Percentiles rank a stretch among this genome's conserved stretches.
Evolutionary conservation across 1,140 invertebrate species (phyloP).

Genomic region (Tetramorium parvispinum): DNA sequence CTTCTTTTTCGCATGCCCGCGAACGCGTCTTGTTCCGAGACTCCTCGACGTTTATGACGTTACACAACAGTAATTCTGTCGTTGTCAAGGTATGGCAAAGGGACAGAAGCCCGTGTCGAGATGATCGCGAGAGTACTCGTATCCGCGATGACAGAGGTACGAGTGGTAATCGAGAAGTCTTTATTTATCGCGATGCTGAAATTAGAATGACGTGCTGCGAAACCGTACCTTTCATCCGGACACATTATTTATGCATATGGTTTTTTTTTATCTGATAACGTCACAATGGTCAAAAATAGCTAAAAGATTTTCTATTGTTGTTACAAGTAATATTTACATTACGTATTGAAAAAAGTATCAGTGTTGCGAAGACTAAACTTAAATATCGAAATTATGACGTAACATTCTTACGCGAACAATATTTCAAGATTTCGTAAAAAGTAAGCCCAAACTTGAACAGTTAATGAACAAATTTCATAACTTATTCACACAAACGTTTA

Average conservation of each 20-base stretch:
- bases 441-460: neutral
- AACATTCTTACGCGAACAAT: neutral
- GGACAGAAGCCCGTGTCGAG: conserved; percentile 64
- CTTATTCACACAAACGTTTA: neutral
- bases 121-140: conserved; percentile 23
- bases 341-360: neutral
- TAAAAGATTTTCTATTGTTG: neutral
- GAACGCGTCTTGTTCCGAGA: conserved; percentile 60
- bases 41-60: conserved; percentile 80
- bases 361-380: neutral
- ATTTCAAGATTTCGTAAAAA: neutral
- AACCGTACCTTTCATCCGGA: conserved; percentile 39
- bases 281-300: neutral
- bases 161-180: conserved; percentile 61
- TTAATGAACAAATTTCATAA: too few species aligned
- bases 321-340: neutral
- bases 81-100: conserved; percentile 81
- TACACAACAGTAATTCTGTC: conserved; percentile 82
- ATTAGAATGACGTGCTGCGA: conserved; percentile 44
- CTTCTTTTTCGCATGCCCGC: conserved; percentile 50
- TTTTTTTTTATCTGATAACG: neutral
- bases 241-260: neutral
- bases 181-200: conserved; percentile 66
- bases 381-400: neutral
- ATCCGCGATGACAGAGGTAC: conserved; percentile 54